These are phyloP conservation scores for Ctenodactylus gundi DNA, from an alignment of 2,113 vertebrate species.

Conservation along the genomic window DNA sequence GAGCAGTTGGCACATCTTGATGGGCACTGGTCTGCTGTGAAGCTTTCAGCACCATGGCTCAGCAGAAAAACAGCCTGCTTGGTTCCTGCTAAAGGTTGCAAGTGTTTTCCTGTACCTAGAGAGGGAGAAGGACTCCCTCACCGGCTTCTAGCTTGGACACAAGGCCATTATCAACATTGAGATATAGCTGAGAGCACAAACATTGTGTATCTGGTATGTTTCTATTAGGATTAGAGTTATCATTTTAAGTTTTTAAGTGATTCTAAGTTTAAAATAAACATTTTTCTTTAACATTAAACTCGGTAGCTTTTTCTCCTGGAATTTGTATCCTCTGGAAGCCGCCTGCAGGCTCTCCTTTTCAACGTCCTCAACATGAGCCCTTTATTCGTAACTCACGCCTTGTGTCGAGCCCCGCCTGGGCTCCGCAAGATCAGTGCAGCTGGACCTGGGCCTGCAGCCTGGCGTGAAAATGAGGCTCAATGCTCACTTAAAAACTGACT, in stretches of 20 bases:
- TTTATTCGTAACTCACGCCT: background rate
- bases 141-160: background rate
- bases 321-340: background rate
- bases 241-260: background rate
- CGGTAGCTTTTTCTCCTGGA: background rate
- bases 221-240: background rate
- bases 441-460: background rate
- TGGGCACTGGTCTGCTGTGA: slow-evolving; percentile 40
- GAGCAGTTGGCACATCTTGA: slow-evolving; percentile 21
- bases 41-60: slow-evolving; percentile 31
- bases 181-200: background rate
- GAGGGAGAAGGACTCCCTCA: background rate
- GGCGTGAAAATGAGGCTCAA: background rate
- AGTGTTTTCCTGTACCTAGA: slow-evolving; percentile 16
- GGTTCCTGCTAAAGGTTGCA: slow-evolving; percentile 18
- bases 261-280: background rate
- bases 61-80: slow-evolving; percentile 20
- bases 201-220: background rate
- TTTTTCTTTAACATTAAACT: background rate
- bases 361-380: background rate
- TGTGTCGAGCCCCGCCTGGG: background rate
- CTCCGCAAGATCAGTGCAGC: background rate
- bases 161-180: background rate
- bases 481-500: background rate
- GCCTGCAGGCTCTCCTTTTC: background rate